Conservation (phyloP, 2,888 invertebrate species). For the Urechis unicinctus region DNA sequence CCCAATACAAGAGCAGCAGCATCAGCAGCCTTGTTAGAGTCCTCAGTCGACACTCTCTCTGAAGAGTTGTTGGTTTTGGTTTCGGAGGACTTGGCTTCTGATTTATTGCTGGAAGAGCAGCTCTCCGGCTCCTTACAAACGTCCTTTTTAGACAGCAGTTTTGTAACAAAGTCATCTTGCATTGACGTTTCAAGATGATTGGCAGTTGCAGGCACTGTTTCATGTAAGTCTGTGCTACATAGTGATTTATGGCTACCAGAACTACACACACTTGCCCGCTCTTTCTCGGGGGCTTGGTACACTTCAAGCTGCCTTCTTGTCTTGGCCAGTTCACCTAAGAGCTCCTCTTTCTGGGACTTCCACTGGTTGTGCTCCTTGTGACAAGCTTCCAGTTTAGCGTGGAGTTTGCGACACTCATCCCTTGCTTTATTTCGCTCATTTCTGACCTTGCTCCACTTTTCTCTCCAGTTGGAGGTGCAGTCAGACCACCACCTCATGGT, state of each 20-base stretch:
- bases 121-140: slow-evolving; percentile 10
- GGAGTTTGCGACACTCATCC: slow-evolving; percentile 78
- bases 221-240: slow-evolving; percentile 1
- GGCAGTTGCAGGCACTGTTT: neutral
- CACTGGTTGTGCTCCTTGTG: slow-evolving; percentile 57
- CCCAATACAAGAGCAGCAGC: no score
- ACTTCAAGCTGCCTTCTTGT: slow-evolving; percentile 49
- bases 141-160: slow-evolving; percentile 21
- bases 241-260: slow-evolving; percentile 11
- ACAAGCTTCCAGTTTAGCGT: slow-evolving; percentile 67
- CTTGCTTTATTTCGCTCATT: slow-evolving; percentile 82
- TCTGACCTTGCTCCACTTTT: slow-evolving; percentile 86
- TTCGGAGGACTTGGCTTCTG: no score
- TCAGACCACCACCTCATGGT: slow-evolving; percentile 99
- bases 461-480: slow-evolving; percentile 92
- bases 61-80: no score
- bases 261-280: slow-evolving; percentile 13
- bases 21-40: no score
- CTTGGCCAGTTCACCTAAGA: slow-evolving; percentile 65
- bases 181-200: neutral
- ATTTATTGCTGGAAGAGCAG: slow-evolving; percentile 9
- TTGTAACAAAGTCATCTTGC: slow-evolving; percentile 22
- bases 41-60: no score
- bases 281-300: neutral
- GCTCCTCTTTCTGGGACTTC: slow-evolving; percentile 72